Conservation (phyloP, 2,113 vertebrate species). For the Quiscalus mexicanus region DNA sequence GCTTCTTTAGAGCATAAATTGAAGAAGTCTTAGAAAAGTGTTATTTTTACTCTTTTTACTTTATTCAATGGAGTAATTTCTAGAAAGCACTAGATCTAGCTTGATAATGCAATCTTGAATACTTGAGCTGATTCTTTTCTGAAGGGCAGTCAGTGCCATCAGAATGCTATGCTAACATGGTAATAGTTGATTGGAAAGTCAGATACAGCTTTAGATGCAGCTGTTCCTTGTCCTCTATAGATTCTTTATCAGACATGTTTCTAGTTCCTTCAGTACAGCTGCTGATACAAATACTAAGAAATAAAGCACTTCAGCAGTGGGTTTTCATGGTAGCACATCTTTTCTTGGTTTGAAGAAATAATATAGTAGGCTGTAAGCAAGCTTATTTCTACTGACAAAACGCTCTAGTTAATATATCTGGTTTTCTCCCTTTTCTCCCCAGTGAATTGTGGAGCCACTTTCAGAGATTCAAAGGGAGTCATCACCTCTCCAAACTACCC, state of each 20-base stretch:
- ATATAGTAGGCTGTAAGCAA: neutral
- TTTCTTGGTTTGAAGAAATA: neutral
- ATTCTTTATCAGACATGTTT: neutral
- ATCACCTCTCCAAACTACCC: slow-evolving; percentile 69
- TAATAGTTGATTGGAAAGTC: neutral
- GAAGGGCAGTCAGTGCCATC: neutral
- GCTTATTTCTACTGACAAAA: neutral
- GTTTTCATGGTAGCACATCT: neutral
- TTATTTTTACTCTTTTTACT: neutral
- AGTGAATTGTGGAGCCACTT: slow-evolving; percentile 71
- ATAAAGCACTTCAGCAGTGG: neutral
- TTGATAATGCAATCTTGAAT: neutral
- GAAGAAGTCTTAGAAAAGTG: neutral
- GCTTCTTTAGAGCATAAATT: neutral
- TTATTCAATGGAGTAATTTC: neutral
- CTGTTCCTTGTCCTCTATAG: neutral
- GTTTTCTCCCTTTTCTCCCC: neutral
- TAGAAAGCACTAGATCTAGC: neutral
- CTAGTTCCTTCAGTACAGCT: neutral
- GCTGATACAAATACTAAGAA: neutral
- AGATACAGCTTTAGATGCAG: neutral
- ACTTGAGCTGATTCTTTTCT: neutral
- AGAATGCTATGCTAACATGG: neutral
- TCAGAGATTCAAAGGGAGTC: slow-evolving; percentile 35
- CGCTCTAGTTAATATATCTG: neutral